phyloP scores from a whole-genome alignment of 2,888 invertebrate genomes.

The Polyploca ridens region DNA sequence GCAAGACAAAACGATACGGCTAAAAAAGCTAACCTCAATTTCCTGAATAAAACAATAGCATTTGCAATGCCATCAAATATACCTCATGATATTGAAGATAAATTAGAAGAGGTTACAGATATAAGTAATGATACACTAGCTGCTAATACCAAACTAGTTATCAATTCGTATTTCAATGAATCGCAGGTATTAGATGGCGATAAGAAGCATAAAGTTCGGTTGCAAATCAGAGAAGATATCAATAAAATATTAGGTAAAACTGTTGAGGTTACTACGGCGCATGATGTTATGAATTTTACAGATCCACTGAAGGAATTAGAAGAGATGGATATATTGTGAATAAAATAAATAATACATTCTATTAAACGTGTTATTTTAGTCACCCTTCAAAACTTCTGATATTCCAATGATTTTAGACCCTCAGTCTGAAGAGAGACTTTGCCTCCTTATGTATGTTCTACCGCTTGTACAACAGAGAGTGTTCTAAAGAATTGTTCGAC shows the following conservation, averaged over 20 bases:
- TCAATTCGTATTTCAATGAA: not conserved
- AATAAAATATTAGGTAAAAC: not conserved
- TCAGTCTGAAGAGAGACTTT: too few relatives aligned
- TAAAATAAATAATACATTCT: not conserved
- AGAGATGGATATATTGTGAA: not conserved
- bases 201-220: not conserved
- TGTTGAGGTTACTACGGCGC: not conserved
- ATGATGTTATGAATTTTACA: not conserved
- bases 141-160: not conserved
- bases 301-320: not conserved
- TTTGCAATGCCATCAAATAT: not conserved
- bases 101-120: not conserved
- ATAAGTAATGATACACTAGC: not conserved
- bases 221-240: not conserved
- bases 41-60: not conserved
- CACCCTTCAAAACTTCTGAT: too few relatives aligned
- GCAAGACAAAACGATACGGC: not conserved
- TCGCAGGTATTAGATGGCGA: not conserved
- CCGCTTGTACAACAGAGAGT: too few relatives aligned
- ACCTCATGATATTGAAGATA: not conserved
- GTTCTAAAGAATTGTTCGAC: too few relatives aligned
- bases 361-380: too few relatives aligned
- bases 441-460: too few relatives aligned
- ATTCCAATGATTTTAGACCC: too few relatives aligned
- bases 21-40: not conserved